These are phyloP conservation scores for Lithophane leautieri DNA, from an alignment of 2,888 invertebrate genomes.

Conservation along the genomic window DNA sequence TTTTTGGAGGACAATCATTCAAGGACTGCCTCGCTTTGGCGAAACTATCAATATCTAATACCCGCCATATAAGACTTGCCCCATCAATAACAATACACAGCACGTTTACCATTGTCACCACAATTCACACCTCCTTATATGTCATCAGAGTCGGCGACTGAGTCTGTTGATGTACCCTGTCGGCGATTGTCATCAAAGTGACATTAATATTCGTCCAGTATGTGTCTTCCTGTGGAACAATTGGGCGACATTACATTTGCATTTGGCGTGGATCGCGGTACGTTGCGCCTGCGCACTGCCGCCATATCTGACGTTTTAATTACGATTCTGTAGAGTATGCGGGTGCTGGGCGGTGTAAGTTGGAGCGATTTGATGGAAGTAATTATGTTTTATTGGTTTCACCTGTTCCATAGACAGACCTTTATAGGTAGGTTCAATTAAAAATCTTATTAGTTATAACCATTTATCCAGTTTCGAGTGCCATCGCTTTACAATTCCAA, in stretches of 20 bases:
- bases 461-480: too few species aligned
- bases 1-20: too few species aligned
- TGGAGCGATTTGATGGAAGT: constrained; percentile 36
- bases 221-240: constrained; percentile 71
- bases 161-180: constrained; percentile 5
- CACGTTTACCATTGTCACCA: constrained; percentile 48
- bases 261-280: constrained; percentile 77
- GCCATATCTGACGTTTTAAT: constrained; percentile 88
- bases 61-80: not conserved
- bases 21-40: too few species aligned
- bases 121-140: constrained; percentile 50
- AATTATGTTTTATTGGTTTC: not conserved
- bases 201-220: constrained; percentile 68
- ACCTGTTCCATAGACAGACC: not conserved
- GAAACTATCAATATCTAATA: not conserved
- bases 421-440: too few species aligned
- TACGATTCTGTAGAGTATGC: constrained; percentile 81
- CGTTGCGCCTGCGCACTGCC: constrained; percentile 69
- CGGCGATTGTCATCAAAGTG: constrained; percentile 43
- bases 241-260: constrained; percentile 73
- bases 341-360: constrained; percentile 64
- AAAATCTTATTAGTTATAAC: too few species aligned
- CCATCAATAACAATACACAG: constrained; percentile 20
- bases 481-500: too few species aligned
- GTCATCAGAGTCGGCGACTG: constrained; percentile 23